Conservation (phyloP, 2,888 invertebrate genomes). For the Pristionchus fissidentatus region DNA sequence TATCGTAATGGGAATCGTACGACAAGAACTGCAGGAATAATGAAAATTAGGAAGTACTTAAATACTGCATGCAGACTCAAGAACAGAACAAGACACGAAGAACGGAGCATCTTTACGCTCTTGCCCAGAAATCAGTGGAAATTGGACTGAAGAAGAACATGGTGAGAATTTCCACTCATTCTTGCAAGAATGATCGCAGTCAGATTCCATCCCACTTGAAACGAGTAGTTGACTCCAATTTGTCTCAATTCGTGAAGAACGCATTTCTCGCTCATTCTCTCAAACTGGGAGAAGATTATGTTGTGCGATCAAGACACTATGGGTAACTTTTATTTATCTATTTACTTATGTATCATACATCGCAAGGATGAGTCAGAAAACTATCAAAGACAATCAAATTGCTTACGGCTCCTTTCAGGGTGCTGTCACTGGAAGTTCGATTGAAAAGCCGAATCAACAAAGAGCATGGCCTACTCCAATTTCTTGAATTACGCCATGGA, state of each 20-base stretch:
- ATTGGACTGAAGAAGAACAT: no score
- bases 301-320: not conserved
- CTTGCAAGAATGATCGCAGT: not conserved
- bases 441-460: not conserved
- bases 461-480: not conserved
- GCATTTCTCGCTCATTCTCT: not conserved
- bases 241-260: not conserved
- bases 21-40: no score
- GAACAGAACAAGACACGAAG: not conserved
- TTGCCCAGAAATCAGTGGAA: no score
- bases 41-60: not conserved
- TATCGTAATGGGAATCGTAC: no score
- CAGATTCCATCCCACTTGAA: not conserved
- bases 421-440: not conserved
- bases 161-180: no score
- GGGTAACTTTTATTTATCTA: not conserved
- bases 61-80: not conserved
- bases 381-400: no score
- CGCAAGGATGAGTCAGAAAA: no score
- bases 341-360: no score
- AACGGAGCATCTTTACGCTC: not conserved
- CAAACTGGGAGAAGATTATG: not conserved
- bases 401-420: not conserved
- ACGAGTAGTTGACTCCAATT: not conserved
- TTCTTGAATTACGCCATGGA: constrained; percentile 9